Percentiles rank a stretch among this genome's conserved stretches.
Evolutionary conservation across 92 coral and sea anemone species (phyloP).

Genomic region (Pocillopora grandis): DNA sequence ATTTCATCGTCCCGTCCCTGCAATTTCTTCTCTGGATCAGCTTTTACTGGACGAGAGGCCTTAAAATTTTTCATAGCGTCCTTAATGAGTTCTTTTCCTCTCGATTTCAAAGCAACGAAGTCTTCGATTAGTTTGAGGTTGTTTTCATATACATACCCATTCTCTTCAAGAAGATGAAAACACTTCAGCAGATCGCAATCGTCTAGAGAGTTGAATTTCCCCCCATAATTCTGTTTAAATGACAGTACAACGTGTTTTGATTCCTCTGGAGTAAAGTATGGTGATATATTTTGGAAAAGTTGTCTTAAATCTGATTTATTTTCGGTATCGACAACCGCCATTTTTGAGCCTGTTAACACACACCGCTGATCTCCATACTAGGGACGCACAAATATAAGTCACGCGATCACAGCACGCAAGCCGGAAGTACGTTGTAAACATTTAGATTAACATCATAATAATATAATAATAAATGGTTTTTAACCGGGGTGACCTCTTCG

Average conservation of each 20-base stretch:
- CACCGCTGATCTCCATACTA: neutral
- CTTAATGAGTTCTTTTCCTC: conserved; percentile 27
- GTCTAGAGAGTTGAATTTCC: conserved; percentile 3
- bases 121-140: conserved; percentile 10
- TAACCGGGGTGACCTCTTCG: too few relatives aligned
- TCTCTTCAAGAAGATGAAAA: neutral
- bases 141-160: neutral
- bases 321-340: conserved; percentile 8
- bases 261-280: conserved; percentile 17
- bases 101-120: conserved; percentile 48
- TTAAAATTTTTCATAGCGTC: conserved; percentile 13
- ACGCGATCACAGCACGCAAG: neutral
- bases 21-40: conserved; percentile 21
- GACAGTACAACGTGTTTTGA: conserved; percentile 24
- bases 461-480: too few relatives aligned
- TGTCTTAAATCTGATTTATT: neutral
- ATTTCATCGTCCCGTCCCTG: conserved; percentile 59
- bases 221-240: conserved; percentile 24
- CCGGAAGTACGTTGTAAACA: too few relatives aligned
- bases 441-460: too few relatives aligned
- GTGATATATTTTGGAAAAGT: conserved; percentile 2
- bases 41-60: conserved; percentile 13
- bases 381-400: neutral
- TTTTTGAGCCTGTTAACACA: neutral
- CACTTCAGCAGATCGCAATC: conserved; percentile 15